Evolutionary conservation across 2,113 vertebrate genomes (phyloP), one percentile per base, ranked within the genome.

Genomic region (Regulus satrapa): DNA sequence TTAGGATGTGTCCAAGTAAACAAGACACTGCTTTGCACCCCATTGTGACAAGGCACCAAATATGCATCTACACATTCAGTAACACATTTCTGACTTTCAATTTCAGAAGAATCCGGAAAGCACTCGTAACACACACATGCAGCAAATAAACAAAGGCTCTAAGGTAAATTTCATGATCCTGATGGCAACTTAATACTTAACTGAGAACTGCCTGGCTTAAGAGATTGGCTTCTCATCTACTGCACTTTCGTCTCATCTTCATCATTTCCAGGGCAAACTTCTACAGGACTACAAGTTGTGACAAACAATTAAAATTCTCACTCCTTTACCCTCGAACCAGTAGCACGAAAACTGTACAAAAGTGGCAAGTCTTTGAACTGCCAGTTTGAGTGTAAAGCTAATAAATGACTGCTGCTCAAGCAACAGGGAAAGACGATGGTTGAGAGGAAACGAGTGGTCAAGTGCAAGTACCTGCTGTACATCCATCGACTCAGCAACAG

Each of bases 41-140:
- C 12, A 12, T 5, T 32, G 45, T 19, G 25, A 91, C 45, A 56
- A 31, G 31, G n/a, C 24, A 32, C 13, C 4, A 5, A 83, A 76
- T 9, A 54, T 0, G 0, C 4, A 13, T 17, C 68, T 23, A 51
- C 3, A 10, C 9, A 12, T n/a, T 48, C 61, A 58, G 31, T 32
- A 67, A 75, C 10, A 29, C 4, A 26, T 8, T 49, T 3, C n/a
- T 34, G 19, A 48, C 14, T 85, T 79, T 29, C 26, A 24, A n/a
- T 38, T 59, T 38, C 31, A 79, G 67, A 76, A 32, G 3, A 54
- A 34, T 10, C 48, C 59, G 41, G 13, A 56, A 71, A 55, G 23
- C 9, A 29, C 4, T 55, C 2, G 0, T 7, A 78, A 85, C 18
- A 40, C 29, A 34, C 26, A 41, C 24, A 21, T 5, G 28, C 0